Conservation (phyloP, 35 echinoderm and acorn worm species). For the Eucidaris tribuloides region DNA sequence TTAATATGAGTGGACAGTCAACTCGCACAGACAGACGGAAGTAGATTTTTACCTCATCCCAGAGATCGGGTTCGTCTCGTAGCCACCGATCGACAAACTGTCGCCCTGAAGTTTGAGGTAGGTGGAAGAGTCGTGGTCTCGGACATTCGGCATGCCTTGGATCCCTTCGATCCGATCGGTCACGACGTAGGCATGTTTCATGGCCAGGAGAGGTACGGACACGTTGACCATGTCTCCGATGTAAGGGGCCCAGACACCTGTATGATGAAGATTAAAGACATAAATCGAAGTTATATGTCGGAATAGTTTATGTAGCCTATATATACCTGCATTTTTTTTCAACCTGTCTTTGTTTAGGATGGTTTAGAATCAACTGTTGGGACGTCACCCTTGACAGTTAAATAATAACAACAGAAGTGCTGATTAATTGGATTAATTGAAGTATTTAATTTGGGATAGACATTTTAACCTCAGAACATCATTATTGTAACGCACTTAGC, state of each 20-base stretch:
- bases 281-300: background rate
- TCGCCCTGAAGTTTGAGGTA: slow-evolving; percentile 95
- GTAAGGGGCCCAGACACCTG: slow-evolving; percentile 82
- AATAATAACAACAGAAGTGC: background rate
- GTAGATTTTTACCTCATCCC: slow-evolving; percentile 68
- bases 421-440: background rate
- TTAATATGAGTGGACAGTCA: too few relatives aligned
- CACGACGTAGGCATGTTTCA: slow-evolving; percentile 90
- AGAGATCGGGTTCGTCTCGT: slow-evolving; percentile 89
- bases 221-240: slow-evolving; percentile 81
- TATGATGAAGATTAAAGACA: background rate
- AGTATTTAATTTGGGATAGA: too few relatives aligned
- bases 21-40: too few relatives aligned
- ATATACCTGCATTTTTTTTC: background rate
- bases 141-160: slow-evolving; percentile 86
- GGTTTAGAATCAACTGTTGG: too few relatives aligned
- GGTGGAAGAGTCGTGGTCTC: slow-evolving; percentile 89
- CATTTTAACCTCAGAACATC: too few relatives aligned
- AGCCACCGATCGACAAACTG: slow-evolving; percentile 76
- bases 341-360: background rate
- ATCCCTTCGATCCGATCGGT: slow-evolving; percentile 89
- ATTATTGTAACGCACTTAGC: too few relatives aligned
- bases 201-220: slow-evolving; percentile 58
- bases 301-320: background rate
- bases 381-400: too few relatives aligned